phyloP scores from a whole-genome alignment of 2,888 invertebrate genomes.

The Neoaliturus tenellus region DNA sequence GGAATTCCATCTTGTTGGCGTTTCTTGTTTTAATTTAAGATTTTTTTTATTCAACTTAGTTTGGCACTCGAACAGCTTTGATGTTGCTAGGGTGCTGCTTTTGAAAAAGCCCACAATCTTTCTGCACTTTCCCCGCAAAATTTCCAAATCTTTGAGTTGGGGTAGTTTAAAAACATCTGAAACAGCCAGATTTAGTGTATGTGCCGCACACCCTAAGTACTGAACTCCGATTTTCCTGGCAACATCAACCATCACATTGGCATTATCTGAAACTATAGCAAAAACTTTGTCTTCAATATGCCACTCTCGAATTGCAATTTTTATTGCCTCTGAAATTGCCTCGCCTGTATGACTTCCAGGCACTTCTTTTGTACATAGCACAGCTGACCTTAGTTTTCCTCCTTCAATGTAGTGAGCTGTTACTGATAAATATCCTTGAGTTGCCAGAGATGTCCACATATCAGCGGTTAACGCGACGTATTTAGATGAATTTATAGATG shows the following conservation, averaged over 20 bases:
- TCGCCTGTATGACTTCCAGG: not conserved
- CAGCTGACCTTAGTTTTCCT: not conserved
- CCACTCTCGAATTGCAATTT: not conserved
- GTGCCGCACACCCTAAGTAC: constrained; percentile 8
- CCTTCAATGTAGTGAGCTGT: not conserved
- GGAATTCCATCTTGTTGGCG: constrained; percentile 16
- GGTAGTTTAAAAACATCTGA: not conserved
- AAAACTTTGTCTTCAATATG: not conserved
- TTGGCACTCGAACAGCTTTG: not conserved
- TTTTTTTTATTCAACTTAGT: not conserved
- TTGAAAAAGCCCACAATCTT: constrained; percentile 2
- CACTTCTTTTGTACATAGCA: not conserved
- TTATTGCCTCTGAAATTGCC: not conserved
- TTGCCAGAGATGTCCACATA: not conserved
- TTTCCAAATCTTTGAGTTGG: not conserved
- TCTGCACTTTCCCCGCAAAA: not conserved
- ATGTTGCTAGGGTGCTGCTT: constrained; percentile 9
- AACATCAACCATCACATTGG: not conserved
- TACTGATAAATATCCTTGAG: not conserved
- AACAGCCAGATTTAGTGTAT: not conserved
- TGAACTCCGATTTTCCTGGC: not conserved
- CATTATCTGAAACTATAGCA: not conserved
- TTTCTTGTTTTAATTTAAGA: constrained; percentile 7
- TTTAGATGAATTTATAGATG: not conserved
- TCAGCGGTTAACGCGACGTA: not conserved